These are phyloP conservation scores for Atta texana DNA, from an alignment of 1,140 invertebrate genomes.

Conservation along the genomic window DNA sequence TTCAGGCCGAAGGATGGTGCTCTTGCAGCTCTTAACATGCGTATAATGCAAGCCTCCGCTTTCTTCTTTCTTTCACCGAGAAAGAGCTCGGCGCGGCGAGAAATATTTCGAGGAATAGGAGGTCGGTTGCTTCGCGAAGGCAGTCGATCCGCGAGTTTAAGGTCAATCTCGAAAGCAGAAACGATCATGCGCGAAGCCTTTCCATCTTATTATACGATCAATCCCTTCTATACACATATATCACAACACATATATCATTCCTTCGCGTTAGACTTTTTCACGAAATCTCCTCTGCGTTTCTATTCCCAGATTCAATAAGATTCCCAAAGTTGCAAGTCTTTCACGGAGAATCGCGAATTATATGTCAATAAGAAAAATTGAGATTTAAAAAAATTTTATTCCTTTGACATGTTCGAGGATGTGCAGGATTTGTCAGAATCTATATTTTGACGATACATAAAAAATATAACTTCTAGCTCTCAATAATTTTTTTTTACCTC, in stretches of 20 bases:
- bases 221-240: conserved; percentile 4
- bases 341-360: background rate
- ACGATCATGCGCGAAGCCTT: conserved; percentile 25
- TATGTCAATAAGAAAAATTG: background rate
- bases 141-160: conserved; percentile 56
- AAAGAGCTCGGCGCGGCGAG: conserved; percentile 34
- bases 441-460: background rate
- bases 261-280: conserved; percentile 23
- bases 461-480: background rate
- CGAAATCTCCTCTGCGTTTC: background rate
- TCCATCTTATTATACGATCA: conserved; percentile 59
- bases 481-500: no score
- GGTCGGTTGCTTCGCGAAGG: conserved; percentile 39
- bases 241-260: conserved; percentile 21
- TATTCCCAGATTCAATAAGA: background rate
- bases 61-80: conserved; percentile 66
- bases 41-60: conserved; percentile 34
- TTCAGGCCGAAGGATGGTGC: conserved; percentile 10
- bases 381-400: conserved; percentile 1
- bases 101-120: conserved; percentile 50
- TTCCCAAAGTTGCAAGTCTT: background rate
- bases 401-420: background rate
- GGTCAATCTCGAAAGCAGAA: conserved; percentile 61
- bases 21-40: conserved; percentile 57
- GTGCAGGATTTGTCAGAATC: background rate